A percentile compares a stretch with the other conserved stretches of the same genome.
Conservation (phyloP, 2,797 vertebrate species). For the Lithobates sylvaticus region DNA sequence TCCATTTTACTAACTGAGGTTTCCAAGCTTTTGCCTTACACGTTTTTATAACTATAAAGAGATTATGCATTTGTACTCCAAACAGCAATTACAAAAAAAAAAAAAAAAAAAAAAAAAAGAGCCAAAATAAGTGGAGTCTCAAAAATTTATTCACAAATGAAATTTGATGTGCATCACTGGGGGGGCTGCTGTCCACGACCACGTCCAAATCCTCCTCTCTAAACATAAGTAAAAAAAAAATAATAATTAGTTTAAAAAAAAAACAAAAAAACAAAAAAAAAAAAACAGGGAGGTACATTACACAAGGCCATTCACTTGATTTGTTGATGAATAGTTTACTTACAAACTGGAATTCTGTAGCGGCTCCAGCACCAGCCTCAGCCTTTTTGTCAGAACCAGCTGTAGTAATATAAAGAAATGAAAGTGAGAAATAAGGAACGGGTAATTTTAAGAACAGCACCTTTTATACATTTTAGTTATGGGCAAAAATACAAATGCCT, state of each 20-base stretch:
- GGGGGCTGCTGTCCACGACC: conserved; percentile 98
- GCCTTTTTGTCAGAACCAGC: conserved; percentile 98
- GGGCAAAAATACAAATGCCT: too few relatives aligned
- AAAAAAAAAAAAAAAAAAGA: too few relatives aligned
- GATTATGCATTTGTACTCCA: too few relatives aligned
- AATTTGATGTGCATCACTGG: conserved; percentile 80
- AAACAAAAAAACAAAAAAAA: too few relatives aligned
- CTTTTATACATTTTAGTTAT: too few relatives aligned
- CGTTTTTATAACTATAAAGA: too few relatives aligned
- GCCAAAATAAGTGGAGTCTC: not conserved
- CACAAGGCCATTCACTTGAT: not conserved
- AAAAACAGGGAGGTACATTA: not conserved
- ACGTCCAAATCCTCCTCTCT: conserved; percentile 98
- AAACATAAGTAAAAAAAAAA: conserved; percentile 63
- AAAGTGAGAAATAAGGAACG: not conserved
- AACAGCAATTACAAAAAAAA: too few relatives aligned
- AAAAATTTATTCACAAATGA: conserved; percentile 63
- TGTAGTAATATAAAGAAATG: conserved; percentile 65
- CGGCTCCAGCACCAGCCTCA: conserved; percentile 96
- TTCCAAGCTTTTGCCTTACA: too few relatives aligned
- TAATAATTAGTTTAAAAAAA: not conserved
- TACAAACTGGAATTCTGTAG: conserved; percentile 98
- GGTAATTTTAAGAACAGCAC: too few relatives aligned
- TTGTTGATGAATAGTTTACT: conserved; percentile 74
- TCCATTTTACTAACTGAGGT: too few relatives aligned